Evolutionary conservation across 2,797 vertebrate genomes (phyloP), one percentile per base, ranked within the genome.

Genomic region (Phoeniculus purpureus): DNA sequence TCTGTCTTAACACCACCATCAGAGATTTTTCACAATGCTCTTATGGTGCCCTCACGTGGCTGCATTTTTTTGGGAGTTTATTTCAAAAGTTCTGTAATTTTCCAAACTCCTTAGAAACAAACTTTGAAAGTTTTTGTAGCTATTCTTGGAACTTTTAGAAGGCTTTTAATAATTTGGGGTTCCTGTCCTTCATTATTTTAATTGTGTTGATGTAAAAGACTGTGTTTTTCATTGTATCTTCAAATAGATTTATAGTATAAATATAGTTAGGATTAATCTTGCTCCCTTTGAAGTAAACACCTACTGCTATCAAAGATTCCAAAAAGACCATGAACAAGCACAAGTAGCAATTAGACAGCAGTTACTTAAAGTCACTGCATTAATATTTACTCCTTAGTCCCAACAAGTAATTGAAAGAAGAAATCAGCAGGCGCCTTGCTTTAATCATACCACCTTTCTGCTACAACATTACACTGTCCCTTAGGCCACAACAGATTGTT

Each of bases 131-230:
- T 51, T 55, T 74, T 31, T 67, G 75, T 66, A 70, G 97, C 15
- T 40, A 58, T 78, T 75, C 65, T 64, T 32, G 96, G 96, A 64
- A 89, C 50, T 74, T 92, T 92, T 45, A 55, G 31, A 61, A 97
- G 81, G 94, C 92, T 97, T 29, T 40, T 34, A 54, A 94, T 96
- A 40, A 75, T 68, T 43, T 96, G 97, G 34, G 88, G 92, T 54
- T 96, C 59, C 96, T 92, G 97, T 65, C 95, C 96, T 51, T 97
- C 76, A 50, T 95, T 96, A 60, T 89, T 92, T 70, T 96, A 94
- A 31, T 96, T 94, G 93, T 97, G 43, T n/a, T 47, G 85, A 75
- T 23, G 31, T 71, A 75, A 91, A 89, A 60, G 18, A 16, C 4
- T 2, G 8, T 29, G 12, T 71, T 79, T 47, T 64, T 75, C 11